Conservation (phyloP, 2,113 vertebrate species). For the Genyomyrus donnyi region DNA sequence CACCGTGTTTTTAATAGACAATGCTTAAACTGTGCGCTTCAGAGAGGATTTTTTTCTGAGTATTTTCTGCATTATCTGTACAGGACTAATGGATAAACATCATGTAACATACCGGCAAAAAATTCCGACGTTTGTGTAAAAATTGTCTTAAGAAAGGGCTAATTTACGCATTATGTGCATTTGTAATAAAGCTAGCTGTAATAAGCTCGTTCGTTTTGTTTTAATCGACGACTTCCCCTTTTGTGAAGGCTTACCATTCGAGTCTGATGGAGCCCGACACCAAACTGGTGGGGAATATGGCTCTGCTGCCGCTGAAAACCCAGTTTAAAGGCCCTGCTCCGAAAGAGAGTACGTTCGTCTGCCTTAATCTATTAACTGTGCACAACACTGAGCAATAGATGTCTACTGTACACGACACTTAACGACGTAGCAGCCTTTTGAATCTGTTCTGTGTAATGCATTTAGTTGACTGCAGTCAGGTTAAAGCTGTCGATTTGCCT, state of each 20-base stretch:
- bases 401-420: background rate
- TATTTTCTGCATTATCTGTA: background rate
- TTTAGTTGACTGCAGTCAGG: background rate
- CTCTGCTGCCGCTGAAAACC: slow-evolving; percentile 82
- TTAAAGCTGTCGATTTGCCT: background rate
- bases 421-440: background rate
- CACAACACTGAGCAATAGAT: background rate
- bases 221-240: background rate
- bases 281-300: slow-evolving; percentile 91
- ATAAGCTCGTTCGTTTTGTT: background rate
- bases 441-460: background rate
- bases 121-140: background rate
- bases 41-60: background rate
- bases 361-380: background rate
- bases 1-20: background rate
- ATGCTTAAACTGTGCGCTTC: background rate
- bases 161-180: background rate
- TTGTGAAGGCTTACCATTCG: slow-evolving; percentile 86
- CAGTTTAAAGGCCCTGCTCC: slow-evolving; percentile 96
- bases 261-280: slow-evolving; percentile 77
- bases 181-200: too few relatives aligned
- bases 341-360: slow-evolving; percentile 75
- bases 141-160: background rate
- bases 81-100: background rate
- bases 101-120: background rate